Conservation (phyloP, 2,797 vertebrate species). For the Falco columbarius region DNA sequence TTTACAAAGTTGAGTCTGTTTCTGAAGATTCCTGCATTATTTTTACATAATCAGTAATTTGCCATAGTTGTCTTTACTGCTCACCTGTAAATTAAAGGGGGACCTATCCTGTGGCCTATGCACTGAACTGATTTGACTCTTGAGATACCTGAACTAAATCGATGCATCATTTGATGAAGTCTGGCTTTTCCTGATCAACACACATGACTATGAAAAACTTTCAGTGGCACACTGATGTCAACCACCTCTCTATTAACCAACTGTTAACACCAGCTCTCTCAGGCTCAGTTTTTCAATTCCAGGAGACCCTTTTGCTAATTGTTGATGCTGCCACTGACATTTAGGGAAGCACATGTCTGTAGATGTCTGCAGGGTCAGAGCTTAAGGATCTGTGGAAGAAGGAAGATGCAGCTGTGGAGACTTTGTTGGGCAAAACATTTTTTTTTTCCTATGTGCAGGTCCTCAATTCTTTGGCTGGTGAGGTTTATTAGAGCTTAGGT, state of each 20-base stretch:
- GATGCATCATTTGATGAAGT: neutral
- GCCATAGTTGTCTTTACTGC: neutral
- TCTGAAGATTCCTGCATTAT: neutral
- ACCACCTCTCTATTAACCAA: too few species aligned
- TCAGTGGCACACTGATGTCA: neutral
- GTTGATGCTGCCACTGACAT: neutral
- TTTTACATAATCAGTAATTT: neutral
- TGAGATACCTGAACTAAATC: neutral
- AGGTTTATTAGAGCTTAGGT: neutral
- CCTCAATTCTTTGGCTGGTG: neutral
- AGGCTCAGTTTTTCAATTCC: neutral
- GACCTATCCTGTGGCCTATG: neutral
- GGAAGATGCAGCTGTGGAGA: neutral
- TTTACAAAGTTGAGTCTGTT: neutral
- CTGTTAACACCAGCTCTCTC: neutral
- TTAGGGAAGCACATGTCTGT: neutral
- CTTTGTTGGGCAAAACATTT: neutral
- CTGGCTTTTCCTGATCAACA: neutral
- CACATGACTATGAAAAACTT: neutral
- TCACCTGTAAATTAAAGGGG: neutral
- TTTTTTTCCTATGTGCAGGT: neutral
- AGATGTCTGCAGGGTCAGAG: neutral
- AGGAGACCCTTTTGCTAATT: neutral
- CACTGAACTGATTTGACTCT: neutral
- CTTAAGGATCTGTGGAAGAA: neutral